Conservation (phyloP, 2,113 vertebrate species). For the Cottus gobio region DNA sequence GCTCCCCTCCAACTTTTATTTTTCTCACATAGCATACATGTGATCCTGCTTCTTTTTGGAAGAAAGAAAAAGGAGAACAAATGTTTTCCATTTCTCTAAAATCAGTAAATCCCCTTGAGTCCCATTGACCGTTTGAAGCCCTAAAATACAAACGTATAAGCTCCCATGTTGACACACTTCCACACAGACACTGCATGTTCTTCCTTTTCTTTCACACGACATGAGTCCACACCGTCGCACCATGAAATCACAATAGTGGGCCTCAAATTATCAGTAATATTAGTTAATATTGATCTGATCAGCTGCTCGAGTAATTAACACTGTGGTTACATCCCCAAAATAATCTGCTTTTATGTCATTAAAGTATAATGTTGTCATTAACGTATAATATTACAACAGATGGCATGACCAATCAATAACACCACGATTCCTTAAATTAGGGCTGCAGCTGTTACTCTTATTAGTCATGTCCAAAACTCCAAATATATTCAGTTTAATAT, state of each 20-base stretch:
- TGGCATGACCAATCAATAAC: neutral
- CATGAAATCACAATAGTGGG: neutral
- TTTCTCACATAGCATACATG: constrained; percentile 1
- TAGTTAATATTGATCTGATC: neutral
- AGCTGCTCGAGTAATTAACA: neutral
- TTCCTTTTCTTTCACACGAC: constrained; percentile 23
- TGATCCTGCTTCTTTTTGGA: neutral
- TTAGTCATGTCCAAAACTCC: neutral
- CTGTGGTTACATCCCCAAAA: neutral
- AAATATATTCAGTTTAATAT: neutral
- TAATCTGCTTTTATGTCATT: neutral
- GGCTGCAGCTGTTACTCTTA: neutral
- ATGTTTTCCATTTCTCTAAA: constrained; percentile 47
- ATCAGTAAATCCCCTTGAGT: neutral
- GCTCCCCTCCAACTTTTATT: neutral
- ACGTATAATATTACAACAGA: neutral
- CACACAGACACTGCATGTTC: neutral
- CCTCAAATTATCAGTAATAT: neutral
- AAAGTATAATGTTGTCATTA: neutral
- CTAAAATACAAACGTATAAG: neutral
- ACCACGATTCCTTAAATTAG: neutral
- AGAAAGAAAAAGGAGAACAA: constrained; percentile 5
- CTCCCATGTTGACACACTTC: neutral
- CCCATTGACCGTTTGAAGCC: neutral
- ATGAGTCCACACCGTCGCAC: neutral